phyloP scores from a whole-genome alignment of 1,140 invertebrate genomes.

The Zaprionus ornatus region DNA sequence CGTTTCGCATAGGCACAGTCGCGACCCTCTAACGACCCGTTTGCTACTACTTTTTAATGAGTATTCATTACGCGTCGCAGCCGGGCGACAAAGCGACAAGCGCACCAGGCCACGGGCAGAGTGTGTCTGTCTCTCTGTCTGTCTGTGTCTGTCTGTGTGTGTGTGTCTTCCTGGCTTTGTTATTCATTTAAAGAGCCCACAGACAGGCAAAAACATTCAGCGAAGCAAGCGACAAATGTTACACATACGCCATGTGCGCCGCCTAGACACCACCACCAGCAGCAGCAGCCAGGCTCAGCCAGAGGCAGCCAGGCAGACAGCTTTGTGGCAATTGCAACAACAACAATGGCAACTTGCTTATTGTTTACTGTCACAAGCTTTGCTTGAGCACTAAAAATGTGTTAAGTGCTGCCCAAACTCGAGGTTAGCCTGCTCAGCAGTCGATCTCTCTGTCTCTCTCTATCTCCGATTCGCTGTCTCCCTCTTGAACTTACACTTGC shows the following conservation, averaged over 20 bases:
- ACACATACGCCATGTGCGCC: conserved; percentile 65
- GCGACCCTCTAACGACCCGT: conserved; percentile 14
- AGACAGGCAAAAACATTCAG: conserved; percentile 39
- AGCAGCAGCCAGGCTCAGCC: not conserved
- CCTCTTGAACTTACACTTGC: not conserved
- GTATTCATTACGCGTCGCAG: conserved; percentile 40
- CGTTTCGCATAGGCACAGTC: conserved; percentile 12
- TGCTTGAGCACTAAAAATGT: conserved; percentile 24
- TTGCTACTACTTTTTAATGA: conserved; percentile 43
- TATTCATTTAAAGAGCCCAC: conserved; percentile 30
- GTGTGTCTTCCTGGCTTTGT: conserved; percentile 28
- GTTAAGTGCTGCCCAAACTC: conserved; percentile 14
- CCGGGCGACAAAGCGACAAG: conserved; percentile 29
- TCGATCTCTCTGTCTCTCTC: not conserved
- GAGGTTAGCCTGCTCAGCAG: not conserved
- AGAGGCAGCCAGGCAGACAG: conserved; percentile 10
- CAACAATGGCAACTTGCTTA: conserved; percentile 10
- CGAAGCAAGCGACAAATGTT: conserved; percentile 52
- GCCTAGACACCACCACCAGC: not conserved
- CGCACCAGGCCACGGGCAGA: conserved; percentile 1
- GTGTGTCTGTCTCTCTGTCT: not conserved
- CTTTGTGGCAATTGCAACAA: not conserved
- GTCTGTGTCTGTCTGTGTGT: not conserved
- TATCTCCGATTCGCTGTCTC: not conserved
- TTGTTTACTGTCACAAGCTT: conserved; percentile 20